Evolutionary conservation across 2,888 invertebrate genomes (phyloP).

Genomic region (Odontocerum albicorne): DNA sequence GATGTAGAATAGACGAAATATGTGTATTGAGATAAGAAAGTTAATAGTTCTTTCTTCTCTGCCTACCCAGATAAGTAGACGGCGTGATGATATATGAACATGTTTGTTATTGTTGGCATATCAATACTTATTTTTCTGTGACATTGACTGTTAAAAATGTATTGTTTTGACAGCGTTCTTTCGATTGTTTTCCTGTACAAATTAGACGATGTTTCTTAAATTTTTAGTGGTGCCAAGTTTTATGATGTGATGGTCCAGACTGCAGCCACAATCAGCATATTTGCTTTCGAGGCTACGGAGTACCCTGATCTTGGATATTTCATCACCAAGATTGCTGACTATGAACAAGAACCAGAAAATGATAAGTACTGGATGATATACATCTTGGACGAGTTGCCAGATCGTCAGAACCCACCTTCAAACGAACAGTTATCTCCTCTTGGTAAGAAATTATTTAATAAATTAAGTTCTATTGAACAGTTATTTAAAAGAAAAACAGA

Average conservation of each 20-base stretch:
- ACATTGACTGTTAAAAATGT: neutral
- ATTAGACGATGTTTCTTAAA: too few relatives aligned
- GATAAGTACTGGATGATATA: slow-evolving; percentile 14
- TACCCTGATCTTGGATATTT: neutral
- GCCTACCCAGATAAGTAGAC: too few relatives aligned
- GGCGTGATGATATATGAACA: too few relatives aligned
- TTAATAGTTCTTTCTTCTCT: too few relatives aligned
- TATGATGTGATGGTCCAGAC: slow-evolving; percentile 13
- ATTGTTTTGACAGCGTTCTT: neutral
- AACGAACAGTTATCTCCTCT: neutral
- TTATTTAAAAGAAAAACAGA: too few relatives aligned
- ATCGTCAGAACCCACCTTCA: neutral
- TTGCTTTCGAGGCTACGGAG: slow-evolving; percentile 4
- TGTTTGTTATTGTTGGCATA: too few relatives aligned
- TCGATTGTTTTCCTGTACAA: too few relatives aligned
- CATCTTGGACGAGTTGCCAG: neutral
- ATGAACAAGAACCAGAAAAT: neutral
- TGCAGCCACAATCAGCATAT: neutral
- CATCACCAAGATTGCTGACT: slow-evolving; percentile 4
- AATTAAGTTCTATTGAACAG: too few relatives aligned
- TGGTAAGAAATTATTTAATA: slow-evolving; percentile 10
- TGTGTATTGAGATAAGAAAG: too few relatives aligned
- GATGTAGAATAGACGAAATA: too few relatives aligned
- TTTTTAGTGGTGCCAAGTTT: slow-evolving; percentile 5
- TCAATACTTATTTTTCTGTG: too few relatives aligned